Percentiles rank a stretch among this genome's conserved stretches.
These are phyloP conservation scores for Aleiodes testaceus DNA, from an alignment of 2,888 invertebrate species.

Conservation along the genomic window DNA sequence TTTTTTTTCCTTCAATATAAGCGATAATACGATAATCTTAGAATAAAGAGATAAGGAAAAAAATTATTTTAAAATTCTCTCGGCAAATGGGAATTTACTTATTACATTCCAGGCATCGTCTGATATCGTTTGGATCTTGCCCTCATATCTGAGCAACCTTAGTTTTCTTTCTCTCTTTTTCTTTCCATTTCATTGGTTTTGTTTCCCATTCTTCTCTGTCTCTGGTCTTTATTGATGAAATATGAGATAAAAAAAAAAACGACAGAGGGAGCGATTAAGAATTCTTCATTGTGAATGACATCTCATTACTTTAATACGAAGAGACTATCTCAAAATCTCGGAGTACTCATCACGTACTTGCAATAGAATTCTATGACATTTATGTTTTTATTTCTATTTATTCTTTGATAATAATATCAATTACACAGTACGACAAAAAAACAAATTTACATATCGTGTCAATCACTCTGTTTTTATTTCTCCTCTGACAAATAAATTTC, in stretches of 20 bases:
- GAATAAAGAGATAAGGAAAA: no score
- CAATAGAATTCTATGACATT: background rate
- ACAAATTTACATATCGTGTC: background rate
- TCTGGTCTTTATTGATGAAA: slow-evolving; percentile 10
- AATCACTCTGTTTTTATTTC: background rate
- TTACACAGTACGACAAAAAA: background rate
- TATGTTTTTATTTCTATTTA: no score
- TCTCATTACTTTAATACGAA: background rate
- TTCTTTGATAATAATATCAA: background rate
- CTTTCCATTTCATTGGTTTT: background rate
- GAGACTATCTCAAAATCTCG: no score
- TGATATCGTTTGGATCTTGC: no score
- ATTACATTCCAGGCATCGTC: no score
- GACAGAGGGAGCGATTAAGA: background rate
- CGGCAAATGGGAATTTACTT: no score
- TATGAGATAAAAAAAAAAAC: background rate
- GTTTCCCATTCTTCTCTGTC: background rate
- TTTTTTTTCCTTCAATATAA: no score
- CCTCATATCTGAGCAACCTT: background rate
- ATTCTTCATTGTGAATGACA: slow-evolving; percentile 16
- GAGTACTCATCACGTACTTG: background rate
- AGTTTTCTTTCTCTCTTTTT: background rate
- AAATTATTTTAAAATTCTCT: no score
- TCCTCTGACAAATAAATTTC: background rate
- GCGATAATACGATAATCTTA: no score